A percentile compares a stretch with the other conserved stretches of the same genome.
Conservation (phyloP, 2,113 vertebrate species). For the Hassar affinis region DNA sequence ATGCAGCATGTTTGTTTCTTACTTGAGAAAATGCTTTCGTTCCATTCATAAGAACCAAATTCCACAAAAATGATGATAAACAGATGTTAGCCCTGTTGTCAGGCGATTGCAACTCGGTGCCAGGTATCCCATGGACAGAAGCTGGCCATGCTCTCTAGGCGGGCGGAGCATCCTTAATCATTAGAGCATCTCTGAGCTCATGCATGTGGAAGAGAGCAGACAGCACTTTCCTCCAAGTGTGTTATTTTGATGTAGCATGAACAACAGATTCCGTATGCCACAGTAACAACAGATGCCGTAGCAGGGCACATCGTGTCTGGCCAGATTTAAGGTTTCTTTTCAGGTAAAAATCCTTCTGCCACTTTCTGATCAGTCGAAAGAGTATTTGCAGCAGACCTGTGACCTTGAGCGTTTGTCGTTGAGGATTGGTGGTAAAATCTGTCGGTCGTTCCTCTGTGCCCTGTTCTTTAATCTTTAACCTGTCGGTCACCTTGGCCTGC, state of each 20-base stretch:
- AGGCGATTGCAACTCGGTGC: not conserved
- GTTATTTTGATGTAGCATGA: not conserved
- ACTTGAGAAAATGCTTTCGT: not conserved
- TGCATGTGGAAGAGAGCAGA: not conserved
- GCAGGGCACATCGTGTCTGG: too few relatives aligned
- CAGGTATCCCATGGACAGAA: not conserved
- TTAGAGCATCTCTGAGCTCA: not conserved
- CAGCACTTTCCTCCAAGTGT: not conserved
- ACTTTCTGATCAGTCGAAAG: slow-evolving; percentile 40
- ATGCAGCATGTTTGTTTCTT: not conserved
- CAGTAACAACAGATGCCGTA: too few relatives aligned
- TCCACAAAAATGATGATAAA: not conserved
- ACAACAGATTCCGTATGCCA: too few relatives aligned
- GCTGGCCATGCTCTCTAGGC: not conserved
- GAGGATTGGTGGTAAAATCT: slow-evolving; percentile 28
- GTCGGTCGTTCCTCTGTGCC: slow-evolving; percentile 8
- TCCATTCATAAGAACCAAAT: not conserved
- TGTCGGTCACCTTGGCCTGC: slow-evolving; percentile 5
- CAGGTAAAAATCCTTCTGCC: not conserved
- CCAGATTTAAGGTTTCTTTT: not conserved
- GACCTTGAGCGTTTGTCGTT: not conserved
- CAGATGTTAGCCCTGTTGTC: not conserved
- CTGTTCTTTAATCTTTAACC: slow-evolving; percentile 38
- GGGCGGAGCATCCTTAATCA: not conserved
- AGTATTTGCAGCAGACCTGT: not conserved